Evolutionary conservation across 2,797 vertebrate species (phyloP).

Genomic region (Kryptolebias ocellatus): DNA sequence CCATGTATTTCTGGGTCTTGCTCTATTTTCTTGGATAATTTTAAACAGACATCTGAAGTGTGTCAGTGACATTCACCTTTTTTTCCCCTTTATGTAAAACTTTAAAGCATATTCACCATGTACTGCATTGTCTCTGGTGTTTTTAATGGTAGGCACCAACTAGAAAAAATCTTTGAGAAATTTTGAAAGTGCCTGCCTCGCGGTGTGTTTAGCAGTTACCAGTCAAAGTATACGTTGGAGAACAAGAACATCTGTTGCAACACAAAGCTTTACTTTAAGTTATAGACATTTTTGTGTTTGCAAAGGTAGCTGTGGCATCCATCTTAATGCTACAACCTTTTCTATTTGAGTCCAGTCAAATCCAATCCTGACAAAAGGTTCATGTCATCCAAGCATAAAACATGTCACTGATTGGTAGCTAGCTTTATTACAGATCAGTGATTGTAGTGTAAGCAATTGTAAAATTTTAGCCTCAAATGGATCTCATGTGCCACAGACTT

Average conservation of each 20-base stretch:
- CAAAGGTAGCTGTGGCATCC: no score
- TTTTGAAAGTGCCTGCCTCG: no score
- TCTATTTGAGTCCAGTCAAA: slow-evolving; percentile 8
- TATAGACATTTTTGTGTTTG: no score
- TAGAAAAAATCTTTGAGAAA: not conserved
- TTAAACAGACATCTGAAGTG: slow-evolving; percentile 53
- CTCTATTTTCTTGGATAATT: slow-evolving; percentile 59
- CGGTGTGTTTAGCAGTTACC: no score
- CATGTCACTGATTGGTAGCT: not conserved
- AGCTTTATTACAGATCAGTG: slow-evolving; percentile 12
- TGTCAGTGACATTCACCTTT: slow-evolving; percentile 52
- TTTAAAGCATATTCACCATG: not conserved
- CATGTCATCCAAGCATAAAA: not conserved
- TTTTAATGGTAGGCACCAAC: not conserved
- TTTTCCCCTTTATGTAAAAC: slow-evolving; percentile 10
- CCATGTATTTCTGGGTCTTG: slow-evolving; percentile 55
- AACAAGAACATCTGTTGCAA: no score
- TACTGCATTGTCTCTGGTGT: no score
- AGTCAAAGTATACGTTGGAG: no score
- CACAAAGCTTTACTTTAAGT: no score
- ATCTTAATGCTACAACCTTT: not conserved
- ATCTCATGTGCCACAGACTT: not conserved
- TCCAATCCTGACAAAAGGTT: no score
- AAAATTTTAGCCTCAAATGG: slow-evolving; percentile 6
- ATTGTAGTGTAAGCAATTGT: slow-evolving; percentile 24